Evolutionary conservation across 2,888 invertebrate species (phyloP), one percentile per base, ranked within the genome.

Genomic region (Antheraea yamamai): DNA sequence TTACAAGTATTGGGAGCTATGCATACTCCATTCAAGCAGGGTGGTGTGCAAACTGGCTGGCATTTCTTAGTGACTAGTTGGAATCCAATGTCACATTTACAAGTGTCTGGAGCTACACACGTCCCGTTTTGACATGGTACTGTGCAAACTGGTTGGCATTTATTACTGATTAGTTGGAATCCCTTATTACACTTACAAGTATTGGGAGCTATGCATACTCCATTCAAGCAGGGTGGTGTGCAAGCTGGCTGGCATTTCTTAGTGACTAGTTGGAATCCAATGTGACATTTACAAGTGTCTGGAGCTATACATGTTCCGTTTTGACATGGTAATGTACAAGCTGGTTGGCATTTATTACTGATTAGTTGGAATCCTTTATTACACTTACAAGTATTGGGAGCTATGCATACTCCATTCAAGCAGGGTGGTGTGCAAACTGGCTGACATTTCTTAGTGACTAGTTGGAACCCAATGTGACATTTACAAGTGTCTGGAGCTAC

Each of bases 61-160:
- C 75, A 75, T 23, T 35, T 73, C 7, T n/a, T 70, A 20, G 2
- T 39, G 8, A 70, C 20, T 0, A 39, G 39, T 70, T 70, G 18
- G 39, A 20, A 70, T 39, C 70, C 70, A 10, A 20, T 70, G 39
- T 70, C 39, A 70, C 70, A 70, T 1, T 12, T 70, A 39, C 70
- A 70, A 39, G n/a, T 39, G n/a, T 70, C 39, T 2, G 70, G 70
- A 35, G 70, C 35, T 23, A n/a, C n/a, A n/a, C n/a, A n/a, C n/a
- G n/a, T n/a, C n/a, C n/a, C n/a, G n/a, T n/a, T n/a, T n/a, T n/a
- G n/a, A n/a, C n/a, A n/a, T n/a, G n/a, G n/a, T n/a, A n/a, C n/a
- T n/a, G n/a, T n/a, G n/a, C n/a, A 91, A 81, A 51, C 26, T 14
- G 81, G 81, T 20, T 76, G 23, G 70, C 83, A 83, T 23, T 71